phyloP scores from a whole-genome alignment of 2,797 vertebrate species.

The Gephyroberyx darwinii region DNA sequence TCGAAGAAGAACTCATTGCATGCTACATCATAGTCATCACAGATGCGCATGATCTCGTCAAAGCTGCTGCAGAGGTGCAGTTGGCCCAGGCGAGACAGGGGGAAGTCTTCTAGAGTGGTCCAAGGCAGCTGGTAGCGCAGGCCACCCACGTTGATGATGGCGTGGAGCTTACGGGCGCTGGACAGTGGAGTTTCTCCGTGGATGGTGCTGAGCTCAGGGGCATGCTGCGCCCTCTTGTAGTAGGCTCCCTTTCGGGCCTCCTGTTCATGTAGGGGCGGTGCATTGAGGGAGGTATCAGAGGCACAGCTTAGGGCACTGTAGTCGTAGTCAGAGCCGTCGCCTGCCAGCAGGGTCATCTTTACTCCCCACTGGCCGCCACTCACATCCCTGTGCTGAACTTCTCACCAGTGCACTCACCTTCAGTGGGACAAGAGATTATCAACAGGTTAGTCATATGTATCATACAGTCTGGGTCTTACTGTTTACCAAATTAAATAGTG shows the following conservation, averaged over 20 bases:
- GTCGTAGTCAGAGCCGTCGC: constrained; percentile 97
- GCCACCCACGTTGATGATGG: constrained; percentile 97
- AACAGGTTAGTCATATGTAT: background rate
- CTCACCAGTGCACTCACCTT: constrained; percentile 48
- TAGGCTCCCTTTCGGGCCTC: constrained; percentile 91
- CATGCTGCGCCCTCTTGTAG: constrained; percentile 90
- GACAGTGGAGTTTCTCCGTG: constrained; percentile 61
- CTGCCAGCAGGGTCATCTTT: constrained; percentile 95
- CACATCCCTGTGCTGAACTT: constrained; percentile 82
- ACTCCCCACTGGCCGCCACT: constrained; percentile 64
- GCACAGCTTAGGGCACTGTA: constrained; percentile 95
- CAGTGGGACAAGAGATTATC: constrained; percentile 1
- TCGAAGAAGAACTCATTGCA: constrained; percentile 99
- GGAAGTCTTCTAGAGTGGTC: constrained; percentile 97
- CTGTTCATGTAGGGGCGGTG: constrained; percentile 84
- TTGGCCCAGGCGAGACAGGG: constrained; percentile 91
- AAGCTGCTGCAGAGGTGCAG: constrained; percentile 94
- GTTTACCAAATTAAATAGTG: background rate
- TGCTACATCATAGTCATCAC: constrained; percentile 94
- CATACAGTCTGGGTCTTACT: background rate
- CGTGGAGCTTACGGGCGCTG: constrained; percentile 85
- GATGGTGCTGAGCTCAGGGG: constrained; percentile 74
- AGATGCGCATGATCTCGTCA: constrained; percentile 94
- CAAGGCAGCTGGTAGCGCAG: constrained; percentile 95
- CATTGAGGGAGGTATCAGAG: constrained; percentile 90